These are phyloP conservation scores for Lottia gigantea DNA, from an alignment of 2,888 invertebrate species.

Conservation along the genomic window DNA sequence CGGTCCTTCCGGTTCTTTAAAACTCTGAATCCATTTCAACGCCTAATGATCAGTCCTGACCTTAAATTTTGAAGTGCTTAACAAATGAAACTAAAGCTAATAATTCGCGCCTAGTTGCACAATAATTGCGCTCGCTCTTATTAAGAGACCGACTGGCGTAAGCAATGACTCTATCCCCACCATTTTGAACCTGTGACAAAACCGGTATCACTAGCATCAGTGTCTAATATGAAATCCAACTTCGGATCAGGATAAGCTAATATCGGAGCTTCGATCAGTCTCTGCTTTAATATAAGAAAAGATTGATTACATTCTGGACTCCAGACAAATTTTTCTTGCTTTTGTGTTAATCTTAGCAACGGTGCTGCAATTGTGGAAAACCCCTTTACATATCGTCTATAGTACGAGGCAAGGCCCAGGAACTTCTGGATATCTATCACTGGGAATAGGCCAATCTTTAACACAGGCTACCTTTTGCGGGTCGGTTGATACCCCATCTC, in stretches of 20 bases:
- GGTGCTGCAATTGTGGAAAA: slow-evolving; percentile 26
- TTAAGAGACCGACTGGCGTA: slow-evolving; percentile 11
- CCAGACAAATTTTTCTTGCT: slow-evolving; percentile 14
- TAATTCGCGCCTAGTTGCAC: slow-evolving; percentile 5
- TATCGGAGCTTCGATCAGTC: slow-evolving; percentile 9
- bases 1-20: slow-evolving; percentile 20
- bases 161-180: slow-evolving; percentile 8
- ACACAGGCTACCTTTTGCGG: slow-evolving; percentile 25
- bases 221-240: slow-evolving; percentile 13
- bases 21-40: neutral
- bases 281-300: slow-evolving; percentile 18
- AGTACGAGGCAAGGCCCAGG: slow-evolving; percentile 24
- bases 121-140: slow-evolving; percentile 5
- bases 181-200: slow-evolving; percentile 14
- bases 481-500: slow-evolving; percentile 27
- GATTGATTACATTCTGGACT: slow-evolving; percentile 4
- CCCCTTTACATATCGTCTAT: slow-evolving; percentile 25
- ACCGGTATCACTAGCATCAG: slow-evolving; percentile 15
- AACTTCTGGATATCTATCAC: neutral
- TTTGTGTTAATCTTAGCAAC: slow-evolving; percentile 22
- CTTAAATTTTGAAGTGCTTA: slow-evolving; percentile 11
- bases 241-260: slow-evolving; percentile 13
- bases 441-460: slow-evolving; percentile 27
- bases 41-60: slow-evolving; percentile 13
- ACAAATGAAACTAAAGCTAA: slow-evolving; percentile 13